Evolutionary conservation across 2,113 vertebrate genomes (phyloP).

Genomic region (Melospiza georgiana): DNA sequence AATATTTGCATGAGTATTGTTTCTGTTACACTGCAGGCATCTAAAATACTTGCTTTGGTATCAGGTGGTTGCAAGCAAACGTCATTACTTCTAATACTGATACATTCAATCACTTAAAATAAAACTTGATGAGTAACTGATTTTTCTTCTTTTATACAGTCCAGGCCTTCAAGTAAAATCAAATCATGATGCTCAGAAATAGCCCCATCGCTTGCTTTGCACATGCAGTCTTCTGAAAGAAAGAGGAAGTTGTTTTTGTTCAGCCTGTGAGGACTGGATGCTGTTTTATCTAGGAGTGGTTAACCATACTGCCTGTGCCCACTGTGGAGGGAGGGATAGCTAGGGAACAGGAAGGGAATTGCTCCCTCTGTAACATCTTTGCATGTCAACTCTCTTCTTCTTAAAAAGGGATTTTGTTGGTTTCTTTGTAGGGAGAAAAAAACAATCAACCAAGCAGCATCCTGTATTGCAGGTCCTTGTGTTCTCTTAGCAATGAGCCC

Average conservation of each 20-base stretch:
- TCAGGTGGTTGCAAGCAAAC: conserved; percentile 41
- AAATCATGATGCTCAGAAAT: neutral
- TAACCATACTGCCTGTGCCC: neutral
- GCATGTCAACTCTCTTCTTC: neutral
- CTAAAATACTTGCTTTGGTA: conserved; percentile 34
- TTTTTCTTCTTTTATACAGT: neutral
- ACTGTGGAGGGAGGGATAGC: neutral
- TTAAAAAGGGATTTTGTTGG: neutral
- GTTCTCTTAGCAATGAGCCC: neutral
- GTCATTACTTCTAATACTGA: conserved; percentile 59
- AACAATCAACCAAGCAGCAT: neutral
- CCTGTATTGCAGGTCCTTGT: neutral
- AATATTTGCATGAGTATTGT: conserved; percentile 66
- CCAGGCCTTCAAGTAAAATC: neutral
- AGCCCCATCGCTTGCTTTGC: neutral
- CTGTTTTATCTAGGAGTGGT: neutral
- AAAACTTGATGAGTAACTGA: conserved; percentile 63
- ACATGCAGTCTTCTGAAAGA: neutral
- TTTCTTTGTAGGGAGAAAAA: neutral
- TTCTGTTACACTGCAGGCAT: conserved; percentile 37
- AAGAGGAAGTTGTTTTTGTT: neutral
- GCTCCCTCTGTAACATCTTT: neutral
- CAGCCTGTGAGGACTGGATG: neutral
- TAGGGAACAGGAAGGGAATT: neutral
- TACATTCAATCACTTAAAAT: conserved; percentile 53